These are phyloP conservation scores for Varanus salvator DNA, from an alignment of 2,113 vertebrate genomes.

Conservation along the genomic window DNA sequence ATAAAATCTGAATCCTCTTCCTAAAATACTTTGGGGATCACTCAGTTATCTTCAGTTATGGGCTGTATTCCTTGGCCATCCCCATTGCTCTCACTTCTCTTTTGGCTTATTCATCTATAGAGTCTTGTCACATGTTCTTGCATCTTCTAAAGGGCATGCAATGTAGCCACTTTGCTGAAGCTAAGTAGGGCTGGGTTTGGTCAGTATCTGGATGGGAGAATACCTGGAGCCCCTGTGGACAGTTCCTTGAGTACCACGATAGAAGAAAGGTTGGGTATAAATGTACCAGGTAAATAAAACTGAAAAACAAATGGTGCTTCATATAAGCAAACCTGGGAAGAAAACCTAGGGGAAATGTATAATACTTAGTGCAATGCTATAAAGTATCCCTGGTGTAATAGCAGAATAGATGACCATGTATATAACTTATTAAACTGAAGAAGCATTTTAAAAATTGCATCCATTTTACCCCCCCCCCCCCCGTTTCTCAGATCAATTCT, in stretches of 20 bases:
- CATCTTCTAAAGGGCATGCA: no score
- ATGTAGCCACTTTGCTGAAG: neutral
- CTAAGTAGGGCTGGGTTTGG: neutral
- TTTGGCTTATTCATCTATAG: neutral
- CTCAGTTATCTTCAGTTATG: neutral
- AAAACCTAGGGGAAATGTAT: neutral
- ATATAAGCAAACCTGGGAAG: neutral
- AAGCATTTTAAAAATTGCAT: no score
- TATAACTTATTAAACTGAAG: neutral
- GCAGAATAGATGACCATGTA: neutral
- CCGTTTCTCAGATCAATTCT: slow-evolving; percentile 88
- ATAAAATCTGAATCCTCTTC: neutral
- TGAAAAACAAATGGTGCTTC: neutral
- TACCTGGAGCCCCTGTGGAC: neutral
- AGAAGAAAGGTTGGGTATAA: neutral
- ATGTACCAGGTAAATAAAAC: no score
- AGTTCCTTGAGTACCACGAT: neutral
- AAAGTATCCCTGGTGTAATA: neutral
- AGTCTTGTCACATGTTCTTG: neutral
- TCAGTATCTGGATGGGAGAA: neutral
- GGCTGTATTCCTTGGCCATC: neutral
- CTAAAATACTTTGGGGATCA: neutral
- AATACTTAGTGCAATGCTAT: neutral
- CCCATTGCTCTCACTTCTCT: neutral
- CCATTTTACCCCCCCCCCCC: neutral